Evolutionary conservation across 2,113 vertebrate species (phyloP), one percentile per base, ranked within the genome.

Genomic region (Capreolus pygargus): DNA sequence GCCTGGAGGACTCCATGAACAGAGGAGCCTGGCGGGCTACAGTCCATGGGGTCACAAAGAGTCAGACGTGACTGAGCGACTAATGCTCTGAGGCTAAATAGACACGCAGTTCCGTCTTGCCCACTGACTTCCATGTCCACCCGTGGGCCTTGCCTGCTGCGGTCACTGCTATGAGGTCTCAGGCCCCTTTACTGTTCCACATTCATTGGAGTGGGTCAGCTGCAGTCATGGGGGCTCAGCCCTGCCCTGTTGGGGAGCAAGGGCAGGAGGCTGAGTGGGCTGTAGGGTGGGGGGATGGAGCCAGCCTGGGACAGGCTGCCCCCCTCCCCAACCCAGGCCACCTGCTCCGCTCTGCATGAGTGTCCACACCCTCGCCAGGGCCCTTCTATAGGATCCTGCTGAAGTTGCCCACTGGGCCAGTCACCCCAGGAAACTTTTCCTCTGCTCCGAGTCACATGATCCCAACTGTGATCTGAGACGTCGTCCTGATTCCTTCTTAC

Each of bases 331-430:
- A 4, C 39, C 36, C 14, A 21, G 45, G 12, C n/a, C 28, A 27
- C 70, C 47, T 28, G 83, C 16, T 23, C 28, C 30, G 5, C 13
- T 21, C 21, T 91, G 21, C 28, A 4, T 14, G 27, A 36, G 21
- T 4, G 58, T 70, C 17, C 6, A 2, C 0, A 1, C 1, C 43
- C n/a, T n/a, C 0, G 0, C 36, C 27, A 10, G 45, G 76, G 45
- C 45, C 11, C 67, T 30, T 30, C 1, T 1, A 4, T 27, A 45
- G 33, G n/a, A 4, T 52, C 2, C 33, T 10, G 14, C 14, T 16
- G 25, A 64, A 78, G 60, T 50, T 33, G n/a, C 52, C 52, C 0
- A 1, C 57, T 36, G 4, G 10, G 58, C 50, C 33, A 57, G 33
- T 74, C 9, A 7, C 43, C n/a, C 28, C 4, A 25, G 64, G 39